phyloP scores from a whole-genome alignment of 1,140 invertebrate species.

The Uloborus diversus region DNA sequence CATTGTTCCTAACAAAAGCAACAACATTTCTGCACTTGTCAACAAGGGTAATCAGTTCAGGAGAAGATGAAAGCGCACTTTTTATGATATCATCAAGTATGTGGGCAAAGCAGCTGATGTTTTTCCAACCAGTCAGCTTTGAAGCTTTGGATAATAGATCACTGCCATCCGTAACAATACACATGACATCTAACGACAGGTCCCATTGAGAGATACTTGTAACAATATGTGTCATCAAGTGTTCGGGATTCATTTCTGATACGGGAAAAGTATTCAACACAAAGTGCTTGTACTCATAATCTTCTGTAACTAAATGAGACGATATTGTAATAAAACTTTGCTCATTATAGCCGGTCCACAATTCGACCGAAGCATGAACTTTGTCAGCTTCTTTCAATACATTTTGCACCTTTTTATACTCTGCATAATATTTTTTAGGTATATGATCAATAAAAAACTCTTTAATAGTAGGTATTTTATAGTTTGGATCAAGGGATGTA shows the following conservation, averaged over 20 bases:
- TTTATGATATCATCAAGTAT: slow-evolving; percentile 45
- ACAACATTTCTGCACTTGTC: slow-evolving; percentile 37
- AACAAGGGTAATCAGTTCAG: slow-evolving; percentile 18
- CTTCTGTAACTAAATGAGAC: slow-evolving; percentile 28
- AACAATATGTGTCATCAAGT: slow-evolving; percentile 32
- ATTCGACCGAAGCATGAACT: slow-evolving; percentile 36
- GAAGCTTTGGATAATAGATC: slow-evolving; percentile 30
- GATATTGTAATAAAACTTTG: slow-evolving; percentile 31
- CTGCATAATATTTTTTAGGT: slow-evolving; percentile 50
- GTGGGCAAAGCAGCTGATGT: slow-evolving; percentile 30
- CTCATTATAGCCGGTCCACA: slow-evolving; percentile 36
- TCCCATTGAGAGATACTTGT: slow-evolving; percentile 44
- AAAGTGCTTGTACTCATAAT: slow-evolving; percentile 41
- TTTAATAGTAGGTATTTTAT: slow-evolving; percentile 33
- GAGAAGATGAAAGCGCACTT: slow-evolving; percentile 1
- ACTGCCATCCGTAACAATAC: slow-evolving; percentile 40
- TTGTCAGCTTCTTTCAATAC: slow-evolving; percentile 32
- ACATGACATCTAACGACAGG: slow-evolving; percentile 31
- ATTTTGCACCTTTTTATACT: slow-evolving; percentile 47
- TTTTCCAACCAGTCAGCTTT: slow-evolving; percentile 26
- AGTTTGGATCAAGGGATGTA: slow-evolving; percentile 4
- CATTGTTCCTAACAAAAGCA: slow-evolving; percentile 32
- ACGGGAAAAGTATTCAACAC: slow-evolving; percentile 20
- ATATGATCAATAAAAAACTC: slow-evolving; percentile 47
- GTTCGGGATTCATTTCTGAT: slow-evolving; percentile 14